Base-by-base conservation (phyloP, 2,888 invertebrate genomes). In the Drosophila formosana region DNA sequence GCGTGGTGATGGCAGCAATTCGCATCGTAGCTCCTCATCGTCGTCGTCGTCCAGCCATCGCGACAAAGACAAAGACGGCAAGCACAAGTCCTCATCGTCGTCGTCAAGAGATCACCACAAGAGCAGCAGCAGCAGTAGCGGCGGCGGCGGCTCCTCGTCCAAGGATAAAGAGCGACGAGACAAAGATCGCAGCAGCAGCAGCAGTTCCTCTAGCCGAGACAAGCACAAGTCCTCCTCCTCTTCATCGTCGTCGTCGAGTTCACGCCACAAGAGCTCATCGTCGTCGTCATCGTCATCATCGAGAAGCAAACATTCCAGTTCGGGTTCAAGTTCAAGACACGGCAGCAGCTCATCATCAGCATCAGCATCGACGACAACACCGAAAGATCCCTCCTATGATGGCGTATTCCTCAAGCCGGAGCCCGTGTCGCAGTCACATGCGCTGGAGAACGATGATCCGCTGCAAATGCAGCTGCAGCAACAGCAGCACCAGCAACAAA, bases 221-320 rank as follows among this genome's bases (percentile, higher is more conserved):
- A 93, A 92, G 67, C 92, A 93, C 80, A 90, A 89, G 67, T 88
- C 90, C 18, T 88, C 89, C 18, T 87, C 89, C 8, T 90, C 89
- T 11, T 88, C 86, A 18, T 18, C 18, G 91, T 90, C 90, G 3
- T 78, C 75, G 18, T 78, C 76, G 46, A 79, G 76, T 41, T 77
- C 76, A 18, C 76, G 76, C 43, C 88, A 82, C 56, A 82, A 82
- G 70, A 69, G 86, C 72, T 89, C 90, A 6, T 88, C 88, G 7
- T 90, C 90, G 0, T 90, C 90, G 0, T 90, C 88, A 56, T 88
- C 90, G 1, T 90, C 88, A 56, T 88, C 90, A 57, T 91, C 92
- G 49, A 92, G 90, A 84, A 90, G 90, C 69, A 92, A 92, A 90
- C 92, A 92, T 92, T 92, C 92, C 92, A 92, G 91, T 81, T 90